A percentile compares a stretch with the other conserved stretches of the same genome.
Evolutionary conservation across 2,113 vertebrate species (phyloP).

Genomic region (Excalfactoria chinensis): DNA sequence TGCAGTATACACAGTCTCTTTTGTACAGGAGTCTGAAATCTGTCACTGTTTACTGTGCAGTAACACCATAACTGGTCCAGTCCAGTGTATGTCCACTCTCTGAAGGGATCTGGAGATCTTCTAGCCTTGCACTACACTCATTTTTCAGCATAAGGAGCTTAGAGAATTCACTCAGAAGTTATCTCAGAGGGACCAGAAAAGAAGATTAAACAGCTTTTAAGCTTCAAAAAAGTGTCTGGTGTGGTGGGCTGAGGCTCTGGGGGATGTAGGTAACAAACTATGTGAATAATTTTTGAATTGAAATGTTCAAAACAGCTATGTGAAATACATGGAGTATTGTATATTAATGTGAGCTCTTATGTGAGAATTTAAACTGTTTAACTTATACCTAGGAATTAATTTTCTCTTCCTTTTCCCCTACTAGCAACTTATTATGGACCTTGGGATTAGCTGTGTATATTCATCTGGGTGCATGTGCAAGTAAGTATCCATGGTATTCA

Average conservation of each 20-base stretch:
- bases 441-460: background rate
- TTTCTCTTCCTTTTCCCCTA: background rate
- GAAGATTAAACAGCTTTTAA: slow-evolving; percentile 33
- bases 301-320: background rate
- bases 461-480: background rate
- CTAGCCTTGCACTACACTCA: background rate
- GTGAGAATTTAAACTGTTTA: background rate
- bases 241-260: background rate
- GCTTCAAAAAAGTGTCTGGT: background rate
- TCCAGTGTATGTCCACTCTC: background rate
- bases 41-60: background rate
- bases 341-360: background rate
- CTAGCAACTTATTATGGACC: background rate
- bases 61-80: background rate
- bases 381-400: background rate
- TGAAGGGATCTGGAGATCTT: background rate
- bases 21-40: background rate
- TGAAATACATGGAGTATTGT: background rate
- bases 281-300: background rate
- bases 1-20: background rate
- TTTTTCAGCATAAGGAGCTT: slow-evolving; percentile 44
- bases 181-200: slow-evolving; percentile 38
- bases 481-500: background rate
- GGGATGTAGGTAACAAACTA: background rate
- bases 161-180: slow-evolving; percentile 1